Percentiles rank a stretch among this genome's conserved stretches.
Conservation (phyloP, 2,113 vertebrate genomes). For the Anoplopoma fimbria region DNA sequence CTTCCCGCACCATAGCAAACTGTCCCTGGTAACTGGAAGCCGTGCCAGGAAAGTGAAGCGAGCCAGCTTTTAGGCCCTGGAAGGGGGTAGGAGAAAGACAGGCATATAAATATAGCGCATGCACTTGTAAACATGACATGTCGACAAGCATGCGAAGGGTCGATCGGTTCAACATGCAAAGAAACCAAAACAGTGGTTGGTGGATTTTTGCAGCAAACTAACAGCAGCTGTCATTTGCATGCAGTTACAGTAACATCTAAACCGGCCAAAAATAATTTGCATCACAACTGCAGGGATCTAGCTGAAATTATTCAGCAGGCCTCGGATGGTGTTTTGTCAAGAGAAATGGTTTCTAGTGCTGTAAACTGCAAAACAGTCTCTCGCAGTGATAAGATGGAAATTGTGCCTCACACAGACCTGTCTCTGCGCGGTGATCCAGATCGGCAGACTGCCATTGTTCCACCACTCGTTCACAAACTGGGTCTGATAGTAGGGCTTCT, state of each 20-base stretch:
- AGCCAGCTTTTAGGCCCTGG: slow-evolving; percentile 91
- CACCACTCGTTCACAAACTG: slow-evolving; percentile 89
- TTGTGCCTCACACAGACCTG: slow-evolving; percentile 82
- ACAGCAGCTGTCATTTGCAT: slow-evolving; percentile 31
- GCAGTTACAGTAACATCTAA: slow-evolving; percentile 20
- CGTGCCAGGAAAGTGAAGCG: slow-evolving; percentile 91
- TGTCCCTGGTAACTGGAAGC: slow-evolving; percentile 86
- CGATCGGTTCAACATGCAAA: slow-evolving; percentile 12
- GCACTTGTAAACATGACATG: slow-evolving; percentile 1
- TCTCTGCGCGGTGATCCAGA: slow-evolving; percentile 96
- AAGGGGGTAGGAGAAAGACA: not conserved
- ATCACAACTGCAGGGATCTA: slow-evolving; percentile 10
- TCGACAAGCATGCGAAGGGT: not conserved
- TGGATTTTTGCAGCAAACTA: not conserved
- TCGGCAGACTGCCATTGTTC: slow-evolving; percentile 93
- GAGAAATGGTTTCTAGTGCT: slow-evolving; percentile 48
- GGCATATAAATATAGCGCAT: not conserved
- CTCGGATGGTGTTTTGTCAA: slow-evolving; percentile 38
- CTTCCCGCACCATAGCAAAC: slow-evolving; percentile 75
- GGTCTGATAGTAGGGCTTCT: slow-evolving; percentile 85
- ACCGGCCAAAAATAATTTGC: slow-evolving; percentile 34
- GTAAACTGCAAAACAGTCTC: slow-evolving; percentile 42
- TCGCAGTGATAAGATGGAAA: slow-evolving; percentile 50
- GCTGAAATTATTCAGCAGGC: slow-evolving; percentile 39
- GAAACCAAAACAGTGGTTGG: slow-evolving; percentile 11